Evolutionary conservation across 1,140 invertebrate species (phyloP), one percentile per base, ranked within the genome.

Genomic region (Pseudomyrmex dendroicus): DNA sequence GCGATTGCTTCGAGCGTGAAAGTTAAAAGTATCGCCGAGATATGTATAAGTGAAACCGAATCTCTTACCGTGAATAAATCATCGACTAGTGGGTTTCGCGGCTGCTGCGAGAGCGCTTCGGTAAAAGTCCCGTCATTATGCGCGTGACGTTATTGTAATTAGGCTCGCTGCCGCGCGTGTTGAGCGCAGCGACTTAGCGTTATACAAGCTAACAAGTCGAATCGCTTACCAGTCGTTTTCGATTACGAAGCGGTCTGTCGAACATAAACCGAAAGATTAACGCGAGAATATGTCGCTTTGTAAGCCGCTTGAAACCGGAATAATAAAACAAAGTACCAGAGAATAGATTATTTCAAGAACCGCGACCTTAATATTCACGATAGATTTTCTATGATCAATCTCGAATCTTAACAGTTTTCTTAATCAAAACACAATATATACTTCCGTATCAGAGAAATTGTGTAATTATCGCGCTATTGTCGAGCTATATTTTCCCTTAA

Each of bases 381-480:
- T 25, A 4, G 5, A 22, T 35, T 35, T 48, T 48, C 5, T 25
- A 2, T 2, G 20, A 10, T 67, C 4, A n/a, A 13, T 59, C 2
- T n/a, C 10, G 35, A 68, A 9, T 56, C 2, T 54, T 54, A 7
- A 20, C 9, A n/a, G 54, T 44, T n/a, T 35, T 46, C 1, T 54
- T 13, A 25, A 48, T 54, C 8, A 59, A 48, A 35, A 68, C 8
- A n/a, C 15, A 20, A 44, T n/a, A 4, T 35, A 44, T 10, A 61
- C 66, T 80, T 80, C 76, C 76, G 76, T 70, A 72, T 80, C 56
- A 46, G 54, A 72, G 76, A 80, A 80, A 80, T 70, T 78, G 76
- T 70, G 76, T 68, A 59, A 70, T 80, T 80, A 59, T 72, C 76
- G 66, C 66, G 54, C 54, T 48, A 80, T 80, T 80, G 54, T 80